A percentile compares a stretch with the other conserved stretches of the same genome.
Evolutionary conservation across 2,113 vertebrate species (phyloP).

Genomic region (Entomyzon cyanotis): DNA sequence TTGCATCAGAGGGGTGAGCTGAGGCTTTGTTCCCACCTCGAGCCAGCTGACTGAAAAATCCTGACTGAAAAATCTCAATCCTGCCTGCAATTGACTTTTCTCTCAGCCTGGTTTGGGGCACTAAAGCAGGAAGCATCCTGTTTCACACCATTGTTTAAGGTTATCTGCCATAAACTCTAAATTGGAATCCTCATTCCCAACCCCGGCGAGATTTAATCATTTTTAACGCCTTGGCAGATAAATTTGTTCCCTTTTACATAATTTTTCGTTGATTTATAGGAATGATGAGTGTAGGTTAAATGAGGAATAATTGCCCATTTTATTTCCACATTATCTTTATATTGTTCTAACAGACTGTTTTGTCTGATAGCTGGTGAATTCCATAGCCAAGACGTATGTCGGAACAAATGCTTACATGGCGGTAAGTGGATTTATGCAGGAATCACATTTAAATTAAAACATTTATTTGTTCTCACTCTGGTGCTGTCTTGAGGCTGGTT

Average conservation of each 20-base stretch:
- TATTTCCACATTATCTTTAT: constrained; percentile 84
- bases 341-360: constrained; percentile 82
- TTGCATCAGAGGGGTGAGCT: background rate
- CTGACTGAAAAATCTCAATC: constrained; percentile 41
- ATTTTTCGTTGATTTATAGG: constrained; percentile 84
- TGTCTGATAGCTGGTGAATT: constrained; percentile 96
- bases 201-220: constrained; percentile 73
- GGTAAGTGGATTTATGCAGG: constrained; percentile 83
- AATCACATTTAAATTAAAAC: constrained; percentile 5
- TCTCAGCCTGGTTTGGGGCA: constrained; percentile 69
- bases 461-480: constrained; percentile 4
- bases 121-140: constrained; percentile 69
- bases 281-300: constrained; percentile 81
- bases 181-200: constrained; percentile 69
- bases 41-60: constrained; percentile 68
- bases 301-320: constrained; percentile 87
- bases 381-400: constrained; percentile 98
- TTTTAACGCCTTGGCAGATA: constrained; percentile 77
- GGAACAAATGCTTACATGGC: constrained; percentile 99
- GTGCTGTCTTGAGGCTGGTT: background rate
- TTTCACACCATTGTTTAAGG: constrained; percentile 74
- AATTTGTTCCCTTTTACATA: constrained; percentile 75
- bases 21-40: constrained; percentile 68
- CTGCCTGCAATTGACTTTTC: constrained; percentile 71
- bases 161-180: constrained; percentile 76